Evolutionary conservation across 2,797 vertebrate genomes (phyloP), one percentile per base, ranked within the genome.

Genomic region (Phalloptychus januarius): DNA sequence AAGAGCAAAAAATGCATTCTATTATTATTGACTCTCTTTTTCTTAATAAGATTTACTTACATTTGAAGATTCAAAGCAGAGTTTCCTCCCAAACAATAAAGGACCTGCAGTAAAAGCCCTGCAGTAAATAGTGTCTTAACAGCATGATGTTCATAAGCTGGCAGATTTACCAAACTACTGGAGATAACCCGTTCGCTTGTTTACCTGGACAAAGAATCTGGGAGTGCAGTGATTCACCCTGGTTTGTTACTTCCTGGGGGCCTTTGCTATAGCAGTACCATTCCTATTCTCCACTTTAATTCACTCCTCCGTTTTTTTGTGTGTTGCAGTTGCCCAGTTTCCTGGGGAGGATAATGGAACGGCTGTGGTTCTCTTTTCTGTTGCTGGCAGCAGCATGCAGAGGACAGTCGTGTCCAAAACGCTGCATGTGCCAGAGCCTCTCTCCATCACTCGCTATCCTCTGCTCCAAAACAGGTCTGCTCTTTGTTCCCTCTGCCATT

Each of bases 391-490:
- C 94, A 72, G 93, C 95, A 18, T 95, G 95, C 85, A 94, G 93
- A 75, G 96, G 96, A 82, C 96, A 97, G 92, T 90, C 94, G 74
- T 98, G 97, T 93, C 97, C 97, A 25, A 97, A 97, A 77, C 95
- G 97, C 2, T 98, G 97, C 80, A 96, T 96, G 94, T 98, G 97
- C 91, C 97, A 98, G 89, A 97, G 95, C 89, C 95, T 98, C 23
- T 96, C 97, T 0, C 97, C 97, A 0, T 97, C 97, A 48, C 94
- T 98, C 69, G 96, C 97, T 16, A 97, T 97, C 78, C 96, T 98
- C 81, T 98, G 97, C 80, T 96, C 97, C 65, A 97, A 97, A 91
- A 97, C 97, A 0, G 97, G 97, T 72, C 91, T 98, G 36, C 95
- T 98, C 77, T 98, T 97, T 28, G 96, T 98, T 61, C 97, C 97